Evolutionary conservation across 2,113 vertebrate genomes (phyloP), one percentile per base, ranked within the genome.

Genomic region (Rhabdornis inornatus): DNA sequence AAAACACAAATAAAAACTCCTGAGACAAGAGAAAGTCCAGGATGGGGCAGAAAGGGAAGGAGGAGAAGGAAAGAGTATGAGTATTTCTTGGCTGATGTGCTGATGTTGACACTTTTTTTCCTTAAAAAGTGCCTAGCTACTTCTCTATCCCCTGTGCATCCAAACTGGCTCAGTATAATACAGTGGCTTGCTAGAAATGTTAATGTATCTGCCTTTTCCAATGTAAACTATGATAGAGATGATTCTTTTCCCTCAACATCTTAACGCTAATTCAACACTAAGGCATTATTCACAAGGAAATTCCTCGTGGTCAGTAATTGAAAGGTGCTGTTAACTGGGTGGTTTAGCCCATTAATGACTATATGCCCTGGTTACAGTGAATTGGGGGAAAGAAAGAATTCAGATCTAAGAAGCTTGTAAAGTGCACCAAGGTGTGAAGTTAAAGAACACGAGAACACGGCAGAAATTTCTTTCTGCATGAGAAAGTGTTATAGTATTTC

Each of bases 121-220:
- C 64, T 71, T 45, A 53, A 89, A 96, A 89, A 57, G 57, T 90
- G 57, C 81, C 80, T 55, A 95, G 70, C 80, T 90, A 89, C 53
- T 83, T 83, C 87, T 89, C 66, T 78, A 59, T 89, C 65, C 68
- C 79, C 66, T 95, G 45, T 89, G 63, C 91, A 78, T 96, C 96
- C 74, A 94, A 60, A 45, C 87, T 19, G 12, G 56, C 52, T 83
- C 86, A 53, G 49, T 64, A 82, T 83, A 96, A 93, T 78, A 57
- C 50, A 44, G 63, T 92, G 57, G 40, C 94, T 86, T 95, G 11
- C 40, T 90, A 59, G 83, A 93, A 96, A 94, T 66, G 47, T 69
- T 69, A 90, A 94, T 78, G 37, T 57, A 57, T 11, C 37, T 91
- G 56, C 49, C 60, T 80, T 96, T 97, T 89, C 66, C 68, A 70